Percentiles rank a stretch among this genome's conserved stretches.
Conservation (phyloP, 2,113 vertebrate species). For the Pelobates fuscus region DNA sequence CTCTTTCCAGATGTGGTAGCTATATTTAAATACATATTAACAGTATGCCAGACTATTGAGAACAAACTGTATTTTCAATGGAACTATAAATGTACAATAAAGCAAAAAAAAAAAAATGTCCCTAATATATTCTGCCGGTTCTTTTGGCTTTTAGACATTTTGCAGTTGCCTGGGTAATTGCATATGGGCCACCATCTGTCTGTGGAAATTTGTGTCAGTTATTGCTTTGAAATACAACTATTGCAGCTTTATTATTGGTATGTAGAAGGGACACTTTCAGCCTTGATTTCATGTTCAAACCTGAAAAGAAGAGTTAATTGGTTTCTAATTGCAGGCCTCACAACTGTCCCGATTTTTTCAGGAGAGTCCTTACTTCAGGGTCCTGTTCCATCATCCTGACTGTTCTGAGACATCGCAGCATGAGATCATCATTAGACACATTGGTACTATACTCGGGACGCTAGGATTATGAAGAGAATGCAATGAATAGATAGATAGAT, state of each 20-base stretch:
- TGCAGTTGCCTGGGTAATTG: constrained; percentile 33
- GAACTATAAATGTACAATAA: constrained; percentile 11
- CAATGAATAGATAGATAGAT: too few species aligned
- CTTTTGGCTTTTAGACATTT: constrained; percentile 42
- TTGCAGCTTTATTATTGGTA: constrained; percentile 31
- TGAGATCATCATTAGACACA: too few species aligned
- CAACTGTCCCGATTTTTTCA: too few species aligned
- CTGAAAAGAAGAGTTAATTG: too few species aligned
- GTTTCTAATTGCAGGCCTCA: too few species aligned
- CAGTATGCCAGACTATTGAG: background rate
- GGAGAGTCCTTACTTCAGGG: too few species aligned
- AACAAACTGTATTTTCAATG: constrained; percentile 20
- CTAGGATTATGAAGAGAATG: too few species aligned
- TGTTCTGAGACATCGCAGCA: too few species aligned
- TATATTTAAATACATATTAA: constrained; percentile 40
- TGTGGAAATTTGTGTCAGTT: constrained; percentile 51
- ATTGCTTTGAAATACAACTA: constrained; percentile 48
- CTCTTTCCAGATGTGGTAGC: constrained; percentile 11
- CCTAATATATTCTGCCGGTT: constrained; percentile 37
- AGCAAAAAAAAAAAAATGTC: constrained; percentile 3
- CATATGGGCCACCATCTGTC: constrained; percentile 31
- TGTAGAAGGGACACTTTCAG: constrained; percentile 1
- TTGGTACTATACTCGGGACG: too few species aligned
- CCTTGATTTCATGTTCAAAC: background rate
- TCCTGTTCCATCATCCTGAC: too few species aligned